Evolutionary conservation across 2,797 vertebrate species (phyloP), one percentile per base, ranked within the genome.

Genomic region (Pyrrhura leucotis): DNA sequence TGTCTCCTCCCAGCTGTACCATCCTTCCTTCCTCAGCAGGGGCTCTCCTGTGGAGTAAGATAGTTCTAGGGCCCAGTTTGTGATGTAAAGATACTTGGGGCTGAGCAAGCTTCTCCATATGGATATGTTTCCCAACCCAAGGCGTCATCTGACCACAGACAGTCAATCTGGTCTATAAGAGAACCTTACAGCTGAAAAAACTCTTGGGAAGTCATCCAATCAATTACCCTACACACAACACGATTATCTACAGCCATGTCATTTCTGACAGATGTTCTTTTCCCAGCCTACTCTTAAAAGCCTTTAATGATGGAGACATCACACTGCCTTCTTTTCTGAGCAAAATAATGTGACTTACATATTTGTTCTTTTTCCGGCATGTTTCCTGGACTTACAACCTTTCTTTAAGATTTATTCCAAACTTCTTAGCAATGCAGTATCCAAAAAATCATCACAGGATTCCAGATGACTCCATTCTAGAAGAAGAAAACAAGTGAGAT

Each of bases 231-330:
- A 40, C 50, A 68, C 39, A 68, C 3, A 28, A 79, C 86, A 93
- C 42, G 26, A 93, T 96, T 89, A 90, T 89, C 92, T 94, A 62
- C 74, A 85, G 31, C 58, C 75, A 40, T 79, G 73, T 54, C 50
- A 78, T 72, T 94, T 93, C 86, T 95, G 92, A 91, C 80, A 94
- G 88, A 83, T 73, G 48, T 3, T 56, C 82, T 77, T 84, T 83
- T 93, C 19, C 73, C 63, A 76, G 31, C 6, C 44, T 90, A 42
- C 33, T 87, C 74, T 92, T 93, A 95, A 90, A 94, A 92, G 69
- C 67, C 33, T 86, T 87, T 96, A 92, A 86, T 84, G 85, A 91
- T 79, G 67, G 59, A 89, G 42, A 76, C 1, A 10, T 88, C 84
- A 88, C 58, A 78, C 20, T 80, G 62, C 61, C 40, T 94, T 80